Evolutionary conservation across 2,797 vertebrate genomes (phyloP), one percentile per base, ranked within the genome.

Genomic region (Helostoma temminkii): DNA sequence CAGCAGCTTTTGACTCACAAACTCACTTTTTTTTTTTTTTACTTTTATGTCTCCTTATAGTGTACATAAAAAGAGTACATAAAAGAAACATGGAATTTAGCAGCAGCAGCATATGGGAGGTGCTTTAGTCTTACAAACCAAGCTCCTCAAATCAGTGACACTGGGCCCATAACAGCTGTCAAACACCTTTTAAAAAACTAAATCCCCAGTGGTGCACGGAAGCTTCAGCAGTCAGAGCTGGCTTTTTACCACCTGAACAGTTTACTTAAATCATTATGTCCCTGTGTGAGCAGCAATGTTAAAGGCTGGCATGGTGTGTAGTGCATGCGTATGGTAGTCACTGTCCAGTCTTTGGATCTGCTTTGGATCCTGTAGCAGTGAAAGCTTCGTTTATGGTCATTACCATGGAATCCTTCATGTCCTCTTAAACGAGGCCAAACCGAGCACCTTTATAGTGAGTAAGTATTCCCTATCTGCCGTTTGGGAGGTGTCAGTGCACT

Each of bases 391-490:
- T 84, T 80, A 83, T 41, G 61, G 85, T 84, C 75, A 78, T 85
- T 80, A 85, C 70, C 84, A 72, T 84, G 54, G 81, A 89, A 88
- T 92, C 89, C 84, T 92, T 91, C 80, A 83, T 87, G 89, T 91
- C 81, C 84, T 84, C 70, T 81, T 91, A 92, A 94, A 91, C 81
- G 76, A 92, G 91, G 87, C 88, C 89, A 88, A 85, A 75, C 80
- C 59, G 76, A 87, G 84, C 78, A 82, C 87, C 88, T 84, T 91
- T 88, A 90, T 85, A 83, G 87, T 73, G 67, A n/a, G 81, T 79
- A 84, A 91, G 84, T 91, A 91, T 91, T 92, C 92, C 89, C 93
- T 85, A 88, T 91, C 88, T 89, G 85, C 76, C 74, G 70, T 91
- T 90, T 87, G 81, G 87, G 85, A 92, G 79, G 79, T 86, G 90